Evolutionary conservation across 2,888 invertebrate genomes (phyloP).

Genomic region (Sphaeridia pumilis): DNA sequence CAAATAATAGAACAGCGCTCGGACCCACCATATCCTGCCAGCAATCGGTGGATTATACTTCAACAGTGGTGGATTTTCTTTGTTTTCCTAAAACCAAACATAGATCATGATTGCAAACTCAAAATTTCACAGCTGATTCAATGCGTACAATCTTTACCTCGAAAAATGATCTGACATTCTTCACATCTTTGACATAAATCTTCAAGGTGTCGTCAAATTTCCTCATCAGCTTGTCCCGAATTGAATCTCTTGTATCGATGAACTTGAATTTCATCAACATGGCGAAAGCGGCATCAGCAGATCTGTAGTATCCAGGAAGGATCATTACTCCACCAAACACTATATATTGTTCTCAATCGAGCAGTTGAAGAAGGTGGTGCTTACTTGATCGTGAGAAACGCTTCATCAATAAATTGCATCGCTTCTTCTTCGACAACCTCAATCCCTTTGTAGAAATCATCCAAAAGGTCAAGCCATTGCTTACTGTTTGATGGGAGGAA

Average conservation of each 20-base stretch:
- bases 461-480: slow-evolving; percentile 75
- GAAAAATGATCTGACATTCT: slow-evolving; percentile 56
- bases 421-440: slow-evolving; percentile 63
- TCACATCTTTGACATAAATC: slow-evolving; percentile 74
- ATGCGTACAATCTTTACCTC: slow-evolving; percentile 44
- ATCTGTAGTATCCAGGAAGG: slow-evolving; percentile 42
- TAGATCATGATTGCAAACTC: not conserved
- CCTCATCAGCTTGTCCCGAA: slow-evolving; percentile 58
- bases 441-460: slow-evolving; percentile 63
- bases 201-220: slow-evolving; percentile 76
- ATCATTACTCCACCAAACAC: not conserved
- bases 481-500: slow-evolving; percentile 65
- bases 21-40: slow-evolving; percentile 76
- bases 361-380: not conserved
- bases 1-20: slow-evolving; percentile 63
- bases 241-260: slow-evolving; percentile 60
- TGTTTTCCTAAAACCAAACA: slow-evolving; percentile 38
- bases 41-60: slow-evolving; percentile 67
- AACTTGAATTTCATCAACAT: slow-evolving; percentile 67
- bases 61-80: slow-evolving; percentile 53
- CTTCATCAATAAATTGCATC: slow-evolving; percentile 69
- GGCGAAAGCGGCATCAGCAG: slow-evolving; percentile 68
- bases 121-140: not conserved
- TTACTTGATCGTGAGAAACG: slow-evolving; percentile 63
- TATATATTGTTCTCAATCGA: no score